Evolutionary conservation across 1,140 invertebrate genomes (phyloP).

Genomic region (Idris sp.): DNA sequence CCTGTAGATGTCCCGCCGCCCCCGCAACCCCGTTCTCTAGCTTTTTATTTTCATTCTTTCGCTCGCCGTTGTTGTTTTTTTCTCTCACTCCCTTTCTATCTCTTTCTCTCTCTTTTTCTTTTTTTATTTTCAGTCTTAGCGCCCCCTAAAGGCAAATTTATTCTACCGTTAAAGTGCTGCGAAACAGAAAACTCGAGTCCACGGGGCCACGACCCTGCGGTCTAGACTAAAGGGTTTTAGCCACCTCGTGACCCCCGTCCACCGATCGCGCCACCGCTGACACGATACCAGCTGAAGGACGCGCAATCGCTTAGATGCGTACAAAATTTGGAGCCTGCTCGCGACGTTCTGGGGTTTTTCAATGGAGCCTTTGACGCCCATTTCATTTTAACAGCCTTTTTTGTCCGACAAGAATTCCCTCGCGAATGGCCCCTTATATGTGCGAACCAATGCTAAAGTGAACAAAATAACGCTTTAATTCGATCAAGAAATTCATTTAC

Average conservation of each 20-base stretch:
- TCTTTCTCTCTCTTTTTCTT: slow-evolving; percentile 38
- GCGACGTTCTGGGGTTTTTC: slow-evolving; percentile 52
- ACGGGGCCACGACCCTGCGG: slow-evolving; percentile 66
- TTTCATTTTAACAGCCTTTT: slow-evolving; percentile 55
- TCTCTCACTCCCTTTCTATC: slow-evolving; percentile 32
- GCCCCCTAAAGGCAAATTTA: slow-evolving; percentile 64
- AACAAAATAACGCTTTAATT: slow-evolving; percentile 54
- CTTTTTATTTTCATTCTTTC: slow-evolving; percentile 61
- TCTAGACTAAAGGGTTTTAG: slow-evolving; percentile 77
- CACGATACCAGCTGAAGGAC: slow-evolving; percentile 43
- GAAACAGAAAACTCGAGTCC: slow-evolving; percentile 67
- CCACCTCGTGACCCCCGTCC: slow-evolving; percentile 43
- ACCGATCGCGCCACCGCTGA: slow-evolving; percentile 19
- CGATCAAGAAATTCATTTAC: slow-evolving; percentile 53
- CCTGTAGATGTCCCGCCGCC: slow-evolving; percentile 43
- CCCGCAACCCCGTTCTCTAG: slow-evolving; percentile 26
- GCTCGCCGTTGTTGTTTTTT: slow-evolving; percentile 59
- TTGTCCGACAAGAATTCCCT: slow-evolving; percentile 15
- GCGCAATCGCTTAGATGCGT: slow-evolving; percentile 39
- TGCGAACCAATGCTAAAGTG: slow-evolving; percentile 29
- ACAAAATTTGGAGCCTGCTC: slow-evolving; percentile 42
- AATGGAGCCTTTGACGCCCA: slow-evolving; percentile 54
- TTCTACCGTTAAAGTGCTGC: slow-evolving; percentile 69
- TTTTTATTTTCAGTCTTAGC: slow-evolving; percentile 64
- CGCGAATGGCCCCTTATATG: slow-evolving; percentile 11